Evolutionary conservation across 1,140 invertebrate genomes (phyloP).

Genomic region (Diabrotica undecimpunctata): DNA sequence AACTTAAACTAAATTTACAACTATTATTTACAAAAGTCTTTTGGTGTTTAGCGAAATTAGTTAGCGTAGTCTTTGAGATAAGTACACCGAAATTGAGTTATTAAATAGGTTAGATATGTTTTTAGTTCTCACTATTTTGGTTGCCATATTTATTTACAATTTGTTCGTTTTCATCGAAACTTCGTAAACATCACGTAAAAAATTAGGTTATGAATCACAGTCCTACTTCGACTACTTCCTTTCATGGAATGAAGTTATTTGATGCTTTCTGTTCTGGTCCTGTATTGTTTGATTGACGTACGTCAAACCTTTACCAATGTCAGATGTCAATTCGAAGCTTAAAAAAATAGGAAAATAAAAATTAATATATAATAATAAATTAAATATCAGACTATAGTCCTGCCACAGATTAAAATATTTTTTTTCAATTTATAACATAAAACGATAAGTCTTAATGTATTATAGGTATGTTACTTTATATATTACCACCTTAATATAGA

Average conservation of each 20-base stretch:
- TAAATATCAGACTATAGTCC: too few relatives aligned
- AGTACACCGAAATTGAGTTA: conserved; percentile 15
- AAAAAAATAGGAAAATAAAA: too few relatives aligned
- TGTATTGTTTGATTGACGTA: too few relatives aligned
- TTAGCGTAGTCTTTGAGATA: conserved; percentile 25
- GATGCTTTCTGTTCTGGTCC: too few relatives aligned
- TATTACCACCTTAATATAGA: too few relatives aligned
- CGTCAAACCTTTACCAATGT: too few relatives aligned
- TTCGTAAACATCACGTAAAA: conserved; percentile 1
- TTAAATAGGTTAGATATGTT: conserved; percentile 24
- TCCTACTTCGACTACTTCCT: not conserved
- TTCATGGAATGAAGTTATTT: not conserved
- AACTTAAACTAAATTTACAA: conserved; percentile 27
- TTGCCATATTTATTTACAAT: conserved; percentile 18
- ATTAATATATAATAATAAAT: too few relatives aligned
- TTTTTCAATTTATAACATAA: too few relatives aligned
- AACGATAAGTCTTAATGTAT: too few relatives aligned
- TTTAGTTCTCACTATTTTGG: conserved; percentile 22
- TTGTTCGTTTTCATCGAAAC: not conserved
- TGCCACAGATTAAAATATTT: too few relatives aligned
- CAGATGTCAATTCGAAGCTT: too few relatives aligned
- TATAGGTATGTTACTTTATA: too few relatives aligned
- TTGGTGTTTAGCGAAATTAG: conserved; percentile 22
- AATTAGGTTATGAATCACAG: conserved; percentile 11
- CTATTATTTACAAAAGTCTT: conserved; percentile 18